phyloP scores from a whole-genome alignment of 2,888 invertebrate species.

The Campoplex capitator region DNA sequence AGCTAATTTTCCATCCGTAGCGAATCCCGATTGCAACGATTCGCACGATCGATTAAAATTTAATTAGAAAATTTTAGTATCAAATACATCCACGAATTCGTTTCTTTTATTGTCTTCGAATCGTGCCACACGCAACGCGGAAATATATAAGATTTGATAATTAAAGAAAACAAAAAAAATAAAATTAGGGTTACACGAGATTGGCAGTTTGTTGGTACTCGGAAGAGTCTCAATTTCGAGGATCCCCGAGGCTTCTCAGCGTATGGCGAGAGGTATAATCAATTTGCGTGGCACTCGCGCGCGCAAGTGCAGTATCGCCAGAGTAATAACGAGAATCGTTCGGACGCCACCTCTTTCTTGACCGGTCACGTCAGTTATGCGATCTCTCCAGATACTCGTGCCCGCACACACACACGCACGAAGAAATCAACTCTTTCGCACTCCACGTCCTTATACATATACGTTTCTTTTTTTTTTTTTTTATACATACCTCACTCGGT shows the following conservation, averaged over 20 bases:
- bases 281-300: conserved; percentile 61
- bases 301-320: conserved; percentile 47
- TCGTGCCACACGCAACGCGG: conserved; percentile 12
- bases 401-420: neutral
- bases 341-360: conserved; percentile 49
- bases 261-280: conserved; percentile 54
- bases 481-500: conserved; percentile 45
- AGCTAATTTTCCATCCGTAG: conserved; percentile 1
- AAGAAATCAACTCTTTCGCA: conserved; percentile 49
- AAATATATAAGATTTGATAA: conserved; percentile 3
- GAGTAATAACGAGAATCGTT: conserved; percentile 62
- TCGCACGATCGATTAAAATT: neutral
- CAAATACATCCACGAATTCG: neutral
- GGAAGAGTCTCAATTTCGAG: conserved; percentile 40
- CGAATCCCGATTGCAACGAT: conserved; percentile 2
- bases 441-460: conserved; percentile 20
- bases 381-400: conserved; percentile 51
- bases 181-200: conserved; percentile 10
- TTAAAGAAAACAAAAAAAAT: neutral
- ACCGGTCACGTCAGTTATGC: conserved; percentile 68
- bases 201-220: conserved; percentile 28
- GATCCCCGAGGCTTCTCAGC: conserved; percentile 5
- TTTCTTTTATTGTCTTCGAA: neutral
- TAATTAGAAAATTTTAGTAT: neutral
- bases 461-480: neutral